Conservation (phyloP, 2,888 invertebrate genomes). For the Synanthedon vespiformis region DNA sequence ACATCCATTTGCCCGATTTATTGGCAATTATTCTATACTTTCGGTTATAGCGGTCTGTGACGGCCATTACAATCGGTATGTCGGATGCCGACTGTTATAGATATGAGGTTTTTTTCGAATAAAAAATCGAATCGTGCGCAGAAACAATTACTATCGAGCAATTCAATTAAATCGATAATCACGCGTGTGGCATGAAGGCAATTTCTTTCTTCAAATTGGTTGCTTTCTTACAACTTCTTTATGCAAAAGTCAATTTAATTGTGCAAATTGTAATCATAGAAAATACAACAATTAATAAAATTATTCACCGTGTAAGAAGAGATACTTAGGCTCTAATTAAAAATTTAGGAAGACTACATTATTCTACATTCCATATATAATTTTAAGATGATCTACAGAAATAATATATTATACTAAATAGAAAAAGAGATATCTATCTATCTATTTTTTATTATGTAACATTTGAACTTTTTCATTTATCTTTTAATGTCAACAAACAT, state of each 20-base stretch:
- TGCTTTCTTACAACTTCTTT: neutral
- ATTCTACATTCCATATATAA: too few species aligned
- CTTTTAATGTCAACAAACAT: too few species aligned
- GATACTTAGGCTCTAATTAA: too few species aligned
- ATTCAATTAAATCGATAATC: slow-evolving; percentile 57
- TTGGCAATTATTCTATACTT: slow-evolving; percentile 18
- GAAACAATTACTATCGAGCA: slow-evolving; percentile 45
- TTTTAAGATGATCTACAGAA: too few species aligned
- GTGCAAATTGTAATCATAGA: neutral
- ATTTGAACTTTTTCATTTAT: too few species aligned
- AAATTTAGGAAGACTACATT: too few species aligned
- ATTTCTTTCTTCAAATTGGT: neutral
- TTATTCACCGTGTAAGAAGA: too few species aligned
- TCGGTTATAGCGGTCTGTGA: slow-evolving; percentile 39
- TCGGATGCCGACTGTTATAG: neutral
- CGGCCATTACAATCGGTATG: slow-evolving; percentile 6
- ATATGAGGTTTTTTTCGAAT: neutral
- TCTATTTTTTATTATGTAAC: too few species aligned
- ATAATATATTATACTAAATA: too few species aligned
- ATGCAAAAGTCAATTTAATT: neutral
- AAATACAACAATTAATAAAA: too few species aligned
- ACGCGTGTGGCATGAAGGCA: slow-evolving; percentile 22
- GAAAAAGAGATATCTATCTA: too few species aligned
- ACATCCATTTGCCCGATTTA: too few species aligned
- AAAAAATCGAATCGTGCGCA: slow-evolving; percentile 35